Conservation (phyloP, 2,113 vertebrate genomes). For the Regulus satrapa region DNA sequence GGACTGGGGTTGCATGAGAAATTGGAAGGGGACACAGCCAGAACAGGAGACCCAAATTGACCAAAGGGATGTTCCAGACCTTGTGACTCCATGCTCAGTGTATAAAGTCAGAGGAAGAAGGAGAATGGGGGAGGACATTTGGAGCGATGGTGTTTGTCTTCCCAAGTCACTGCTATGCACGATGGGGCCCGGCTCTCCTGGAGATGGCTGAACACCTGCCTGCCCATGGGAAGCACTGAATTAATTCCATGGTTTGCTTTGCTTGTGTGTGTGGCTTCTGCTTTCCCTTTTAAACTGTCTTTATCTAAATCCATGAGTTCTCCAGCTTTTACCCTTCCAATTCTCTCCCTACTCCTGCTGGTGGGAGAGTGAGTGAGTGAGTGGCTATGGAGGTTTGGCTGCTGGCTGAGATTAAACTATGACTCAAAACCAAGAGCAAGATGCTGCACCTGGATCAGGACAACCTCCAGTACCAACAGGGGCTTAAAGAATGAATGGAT, state of each 20-base stretch:
- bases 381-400: not conserved
- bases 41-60: too few species aligned
- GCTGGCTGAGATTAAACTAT: not conserved
- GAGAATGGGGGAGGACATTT: not conserved
- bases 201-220: not conserved
- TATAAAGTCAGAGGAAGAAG: too few species aligned
- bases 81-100: not conserved
- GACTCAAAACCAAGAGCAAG: too few species aligned
- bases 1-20: too few species aligned
- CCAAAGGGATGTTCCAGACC: too few species aligned
- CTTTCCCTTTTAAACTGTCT: not conserved
- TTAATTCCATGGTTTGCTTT: not conserved
- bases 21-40: too few species aligned
- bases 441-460: not conserved
- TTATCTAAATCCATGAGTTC: not conserved
- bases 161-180: too few species aligned
- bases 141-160: not conserved
- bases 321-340: not conserved
- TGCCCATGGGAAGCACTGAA: not conserved
- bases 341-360: not conserved
- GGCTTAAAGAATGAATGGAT: too few species aligned
- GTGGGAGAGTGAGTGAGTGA: not conserved
- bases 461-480: fast-evolving
- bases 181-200: not conserved
- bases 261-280: not conserved